Evolutionary conservation across 2,797 vertebrate genomes (phyloP).

Genomic region (Helarctos malayanus): DNA sequence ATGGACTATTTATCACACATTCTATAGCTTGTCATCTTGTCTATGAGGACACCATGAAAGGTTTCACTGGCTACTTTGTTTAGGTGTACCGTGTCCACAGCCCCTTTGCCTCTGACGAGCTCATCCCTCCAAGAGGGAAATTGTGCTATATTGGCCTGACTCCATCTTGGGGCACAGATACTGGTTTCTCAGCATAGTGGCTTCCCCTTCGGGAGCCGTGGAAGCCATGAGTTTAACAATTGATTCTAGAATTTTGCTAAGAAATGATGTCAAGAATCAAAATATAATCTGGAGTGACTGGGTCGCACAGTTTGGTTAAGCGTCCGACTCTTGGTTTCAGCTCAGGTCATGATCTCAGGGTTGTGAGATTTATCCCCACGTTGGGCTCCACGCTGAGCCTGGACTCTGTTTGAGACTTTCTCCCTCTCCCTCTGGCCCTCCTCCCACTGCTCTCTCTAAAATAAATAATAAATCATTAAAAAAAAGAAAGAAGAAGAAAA

Average conservation of each 20-base stretch:
- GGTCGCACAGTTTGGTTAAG: neutral
- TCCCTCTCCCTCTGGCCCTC: neutral
- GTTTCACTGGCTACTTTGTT: neutral
- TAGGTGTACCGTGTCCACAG: neutral
- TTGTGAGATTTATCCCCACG: neutral
- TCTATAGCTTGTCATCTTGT: neutral
- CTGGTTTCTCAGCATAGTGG: neutral
- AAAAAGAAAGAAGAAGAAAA: neutral
- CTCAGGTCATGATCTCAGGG: neutral
- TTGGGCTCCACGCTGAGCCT: neutral
- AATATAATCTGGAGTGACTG: neutral
- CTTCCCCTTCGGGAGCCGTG: neutral
- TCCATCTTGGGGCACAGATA: neutral
- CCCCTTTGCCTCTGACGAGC: neutral
- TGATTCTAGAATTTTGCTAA: slow-evolving; percentile 30
- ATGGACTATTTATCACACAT: neutral
- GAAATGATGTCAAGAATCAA: neutral
- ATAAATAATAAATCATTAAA: neutral
- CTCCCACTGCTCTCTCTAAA: neutral
- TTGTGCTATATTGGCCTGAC: neutral
- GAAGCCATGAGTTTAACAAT: neutral
- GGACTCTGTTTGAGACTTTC: neutral
- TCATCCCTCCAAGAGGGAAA: neutral
- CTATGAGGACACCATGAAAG: neutral
- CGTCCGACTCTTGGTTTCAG: neutral